A percentile compares a stretch with the other conserved stretches of the same genome.
phyloP scores from a whole-genome alignment of 2,113 vertebrate species.

The Taxidea taxus region DNA sequence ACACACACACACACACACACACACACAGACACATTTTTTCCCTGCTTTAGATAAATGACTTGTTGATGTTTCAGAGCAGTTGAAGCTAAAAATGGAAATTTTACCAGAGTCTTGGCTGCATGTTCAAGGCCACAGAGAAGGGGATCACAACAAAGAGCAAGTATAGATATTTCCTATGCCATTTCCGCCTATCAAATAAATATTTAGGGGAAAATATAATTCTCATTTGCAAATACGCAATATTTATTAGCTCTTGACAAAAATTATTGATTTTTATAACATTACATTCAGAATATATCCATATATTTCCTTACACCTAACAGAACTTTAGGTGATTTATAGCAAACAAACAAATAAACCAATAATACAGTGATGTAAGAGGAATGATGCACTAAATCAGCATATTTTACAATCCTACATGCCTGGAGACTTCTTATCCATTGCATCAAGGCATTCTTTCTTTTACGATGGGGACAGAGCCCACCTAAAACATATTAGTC shows the following conservation, averaged over 20 bases:
- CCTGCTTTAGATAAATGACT: neutral
- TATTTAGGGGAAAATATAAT: constrained; percentile 5
- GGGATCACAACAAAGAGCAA: neutral
- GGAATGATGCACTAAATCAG: neutral
- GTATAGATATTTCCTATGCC: neutral
- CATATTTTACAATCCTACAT: neutral
- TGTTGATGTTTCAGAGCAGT: constrained; percentile 2
- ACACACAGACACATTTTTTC: neutral
- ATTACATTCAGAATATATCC: neutral
- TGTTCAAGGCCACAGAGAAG: constrained; percentile 22
- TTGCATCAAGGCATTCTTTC: neutral
- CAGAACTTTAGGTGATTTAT: constrained; percentile 11
- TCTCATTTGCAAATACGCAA: constrained; percentile 25
- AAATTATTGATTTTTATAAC: constrained; percentile 35
- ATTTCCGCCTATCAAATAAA: neutral
- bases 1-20: neutral
- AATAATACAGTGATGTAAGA: neutral
- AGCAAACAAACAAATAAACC: constrained; percentile 1
- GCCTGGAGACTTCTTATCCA: neutral
- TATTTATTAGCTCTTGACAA: constrained; percentile 29
- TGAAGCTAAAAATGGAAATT: constrained; percentile 26
- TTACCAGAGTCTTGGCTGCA: neutral
- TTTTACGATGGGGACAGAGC: neutral
- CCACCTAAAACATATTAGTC: neutral
- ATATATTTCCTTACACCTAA: neutral